A percentile compares a stretch with the other conserved stretches of the same genome.
Evolutionary conservation across 92 coral and sea anemone genomes (phyloP).

Genomic region (Parazoanthus darwini): DNA sequence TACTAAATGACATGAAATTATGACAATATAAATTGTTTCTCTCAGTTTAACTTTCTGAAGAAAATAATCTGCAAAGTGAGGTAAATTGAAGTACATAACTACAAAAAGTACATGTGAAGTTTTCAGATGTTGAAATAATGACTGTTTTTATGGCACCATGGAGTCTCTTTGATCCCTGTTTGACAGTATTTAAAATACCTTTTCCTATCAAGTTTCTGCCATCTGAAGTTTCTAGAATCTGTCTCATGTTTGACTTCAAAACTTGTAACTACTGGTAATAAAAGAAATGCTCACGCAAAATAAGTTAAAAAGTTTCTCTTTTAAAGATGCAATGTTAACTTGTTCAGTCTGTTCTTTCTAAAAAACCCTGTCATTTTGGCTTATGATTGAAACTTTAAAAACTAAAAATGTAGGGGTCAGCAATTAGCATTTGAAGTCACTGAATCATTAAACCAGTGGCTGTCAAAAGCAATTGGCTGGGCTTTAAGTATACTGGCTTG

Average conservation of each 20-base stretch:
- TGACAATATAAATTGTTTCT: background rate
- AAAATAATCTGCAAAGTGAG: background rate
- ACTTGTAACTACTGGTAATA: background rate
- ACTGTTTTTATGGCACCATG: background rate
- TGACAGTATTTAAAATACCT: background rate
- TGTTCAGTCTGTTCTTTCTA: no score
- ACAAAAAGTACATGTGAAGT: no score
- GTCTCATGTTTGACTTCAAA: background rate
- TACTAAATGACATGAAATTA: no score
- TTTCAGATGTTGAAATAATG: no score
- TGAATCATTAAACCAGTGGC: background rate
- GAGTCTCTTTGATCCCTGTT: background rate
- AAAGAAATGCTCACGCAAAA: background rate
- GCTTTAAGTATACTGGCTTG: background rate
- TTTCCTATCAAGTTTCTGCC: no score
- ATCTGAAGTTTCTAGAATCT: no score
- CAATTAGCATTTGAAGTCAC: background rate
- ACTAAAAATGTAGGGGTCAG: background rate
- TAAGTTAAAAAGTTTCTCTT: background rate
- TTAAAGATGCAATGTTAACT: background rate
- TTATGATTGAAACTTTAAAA: no score
- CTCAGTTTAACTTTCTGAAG: background rate
- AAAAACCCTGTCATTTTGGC: no score
- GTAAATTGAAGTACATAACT: background rate
- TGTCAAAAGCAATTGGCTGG: background rate